Percentiles rank a stretch among this genome's conserved stretches.
Evolutionary conservation across 2,888 invertebrate genomes (phyloP).

Genomic region (Folsomia candida): DNA sequence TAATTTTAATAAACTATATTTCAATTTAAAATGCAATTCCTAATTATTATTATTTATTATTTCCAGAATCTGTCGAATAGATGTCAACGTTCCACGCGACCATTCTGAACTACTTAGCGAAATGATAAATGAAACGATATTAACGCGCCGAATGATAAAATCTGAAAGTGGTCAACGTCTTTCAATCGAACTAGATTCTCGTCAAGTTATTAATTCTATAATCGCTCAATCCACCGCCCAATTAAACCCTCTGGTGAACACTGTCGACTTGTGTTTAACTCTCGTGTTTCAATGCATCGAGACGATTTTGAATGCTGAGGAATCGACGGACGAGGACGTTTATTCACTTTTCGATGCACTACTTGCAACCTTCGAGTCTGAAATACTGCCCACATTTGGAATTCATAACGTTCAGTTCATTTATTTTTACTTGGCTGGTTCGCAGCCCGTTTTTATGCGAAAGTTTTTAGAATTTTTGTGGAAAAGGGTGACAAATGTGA

Average conservation of each 20-base stretch:
- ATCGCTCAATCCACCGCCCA: conserved; percentile 53
- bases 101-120: conserved; percentile 59
- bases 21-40: no score
- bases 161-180: conserved; percentile 18
- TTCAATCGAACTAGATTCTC: conserved; percentile 23
- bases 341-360: conserved; percentile 62
- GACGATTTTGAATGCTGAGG: conserved; percentile 54
- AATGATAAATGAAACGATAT: conserved; percentile 54
- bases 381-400: conserved; percentile 78
- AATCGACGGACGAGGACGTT: conserved; percentile 53
- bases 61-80: conserved; percentile 68
- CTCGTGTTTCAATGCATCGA: conserved; percentile 70
- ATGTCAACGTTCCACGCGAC: conserved; percentile 66
- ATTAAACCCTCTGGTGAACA: conserved; percentile 62
- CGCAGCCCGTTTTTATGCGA: conserved; percentile 62
- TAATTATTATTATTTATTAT: conserved; percentile 13
- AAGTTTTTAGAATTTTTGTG: conserved; percentile 70
- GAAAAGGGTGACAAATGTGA: conserved; percentile 69
- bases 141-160: conserved; percentile 20
- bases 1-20: no score
- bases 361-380: conserved; percentile 71
- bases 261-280: conserved; percentile 74
- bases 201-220: conserved; percentile 19
- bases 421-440: conserved; percentile 70
- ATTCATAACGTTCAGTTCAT: conserved; percentile 76